Evolutionary conservation across 2,113 vertebrate species (phyloP).

Genomic region (Saiga tatarica): DNA sequence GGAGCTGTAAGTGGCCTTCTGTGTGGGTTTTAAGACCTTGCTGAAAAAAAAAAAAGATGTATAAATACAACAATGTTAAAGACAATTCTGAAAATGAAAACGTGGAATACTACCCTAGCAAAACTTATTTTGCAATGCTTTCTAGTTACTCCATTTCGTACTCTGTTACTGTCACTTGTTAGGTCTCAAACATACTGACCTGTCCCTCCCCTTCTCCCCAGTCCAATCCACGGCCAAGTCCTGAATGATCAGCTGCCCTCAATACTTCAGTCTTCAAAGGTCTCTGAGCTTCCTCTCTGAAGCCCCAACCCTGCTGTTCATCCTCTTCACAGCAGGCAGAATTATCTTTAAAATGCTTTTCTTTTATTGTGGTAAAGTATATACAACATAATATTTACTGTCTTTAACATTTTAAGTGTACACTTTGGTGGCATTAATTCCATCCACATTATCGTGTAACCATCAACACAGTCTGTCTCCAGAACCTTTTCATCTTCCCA

Average conservation of each 20-base stretch:
- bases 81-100: not conserved
- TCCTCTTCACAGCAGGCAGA: not conserved
- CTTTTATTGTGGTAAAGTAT: not conserved
- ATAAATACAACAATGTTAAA: not conserved
- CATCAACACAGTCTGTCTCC: not conserved
- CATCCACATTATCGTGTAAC: not conserved
- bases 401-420: not conserved
- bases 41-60: not conserved
- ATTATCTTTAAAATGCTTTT: not conserved
- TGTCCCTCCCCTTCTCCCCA: not conserved
- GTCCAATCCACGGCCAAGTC: not conserved
- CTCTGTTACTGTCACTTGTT: not conserved
- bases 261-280: not conserved
- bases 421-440: not conserved
- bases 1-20: too few relatives aligned
- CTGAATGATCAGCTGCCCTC: not conserved
- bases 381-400: not conserved
- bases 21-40: too few relatives aligned
- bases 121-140: not conserved
- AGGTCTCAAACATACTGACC: not conserved
- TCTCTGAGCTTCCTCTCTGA: not conserved
- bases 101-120: too few relatives aligned
- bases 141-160: not conserved
- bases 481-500: not conserved
- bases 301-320: not conserved